A percentile compares a stretch with the other conserved stretches of the same genome.
Conservation (phyloP, 2,888 invertebrate species). For the Sarcophaga variegata region DNA sequence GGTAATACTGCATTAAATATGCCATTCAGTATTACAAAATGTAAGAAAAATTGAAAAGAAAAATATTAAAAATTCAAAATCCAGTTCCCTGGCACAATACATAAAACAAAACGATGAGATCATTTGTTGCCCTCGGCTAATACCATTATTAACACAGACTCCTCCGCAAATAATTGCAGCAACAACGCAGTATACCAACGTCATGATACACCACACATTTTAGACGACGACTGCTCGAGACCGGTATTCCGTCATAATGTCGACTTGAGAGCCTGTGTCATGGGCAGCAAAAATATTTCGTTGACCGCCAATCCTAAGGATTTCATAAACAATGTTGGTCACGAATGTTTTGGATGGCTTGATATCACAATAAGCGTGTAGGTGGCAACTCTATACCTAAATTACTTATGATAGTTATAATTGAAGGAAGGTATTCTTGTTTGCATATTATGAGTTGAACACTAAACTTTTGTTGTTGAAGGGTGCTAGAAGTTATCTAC, state of each 20-base stretch:
- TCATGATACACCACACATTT: constrained; percentile 79
- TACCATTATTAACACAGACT: not conserved
- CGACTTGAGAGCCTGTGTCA: constrained; percentile 80
- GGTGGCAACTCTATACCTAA: constrained; percentile 30
- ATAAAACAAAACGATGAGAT: constrained; percentile 74
- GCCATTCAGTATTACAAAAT: too few species aligned
- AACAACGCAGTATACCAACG: constrained; percentile 68
- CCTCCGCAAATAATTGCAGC: not conserved
- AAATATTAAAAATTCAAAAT: too few species aligned
- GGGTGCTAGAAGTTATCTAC: constrained; percentile 72
- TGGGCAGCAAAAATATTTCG: constrained; percentile 81
- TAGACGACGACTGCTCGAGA: constrained; percentile 76
- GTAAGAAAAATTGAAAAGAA: too few species aligned
- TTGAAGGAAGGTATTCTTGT: constrained; percentile 38
- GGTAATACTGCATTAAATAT: too few species aligned
- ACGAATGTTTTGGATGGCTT: constrained; percentile 74
- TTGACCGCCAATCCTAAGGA: constrained; percentile 73
- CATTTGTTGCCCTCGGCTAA: constrained; percentile 61
- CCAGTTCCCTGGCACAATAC: constrained; percentile 60
- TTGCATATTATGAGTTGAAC: constrained; percentile 65
- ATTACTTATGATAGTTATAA: not conserved
- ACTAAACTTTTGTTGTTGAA: constrained; percentile 65
- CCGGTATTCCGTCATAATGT: constrained; percentile 79
- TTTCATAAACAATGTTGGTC: constrained; percentile 77
- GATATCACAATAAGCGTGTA: not conserved